A percentile compares a stretch with the other conserved stretches of the same genome.
Evolutionary conservation across 53 echinoderm and acorn worm genomes (phyloP).

Genomic region (Luidia sarsii): DNA sequence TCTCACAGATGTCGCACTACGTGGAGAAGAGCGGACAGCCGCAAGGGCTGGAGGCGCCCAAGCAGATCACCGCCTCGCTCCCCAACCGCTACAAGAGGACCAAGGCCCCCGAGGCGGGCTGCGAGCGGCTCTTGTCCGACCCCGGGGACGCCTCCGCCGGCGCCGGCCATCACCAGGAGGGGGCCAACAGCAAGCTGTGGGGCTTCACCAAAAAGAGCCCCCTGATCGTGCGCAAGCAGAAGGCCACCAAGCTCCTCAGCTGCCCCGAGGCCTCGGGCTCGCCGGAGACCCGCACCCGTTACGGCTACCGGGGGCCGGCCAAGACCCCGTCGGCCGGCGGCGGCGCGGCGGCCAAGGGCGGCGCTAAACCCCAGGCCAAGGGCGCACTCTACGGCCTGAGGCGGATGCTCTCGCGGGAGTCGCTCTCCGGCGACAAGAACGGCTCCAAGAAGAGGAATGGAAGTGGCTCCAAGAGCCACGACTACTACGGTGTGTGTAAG

Average conservation of each 20-base stretch:
- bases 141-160: neutral
- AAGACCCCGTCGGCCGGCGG: neutral
- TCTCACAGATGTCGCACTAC: slow-evolving; percentile 43
- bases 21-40: neutral
- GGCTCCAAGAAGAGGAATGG: slow-evolving; percentile 35
- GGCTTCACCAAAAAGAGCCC: slow-evolving; percentile 50
- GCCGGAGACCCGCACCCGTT: neutral
- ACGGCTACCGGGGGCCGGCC: slow-evolving; percentile 13
- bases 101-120: slow-evolving; percentile 12
- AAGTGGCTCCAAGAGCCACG: slow-evolving; percentile 3
- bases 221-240: slow-evolving; percentile 12
- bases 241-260: slow-evolving; percentile 19
- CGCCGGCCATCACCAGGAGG: neutral
- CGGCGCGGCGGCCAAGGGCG: neutral
- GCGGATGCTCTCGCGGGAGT: slow-evolving; percentile 76
- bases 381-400: slow-evolving; percentile 63
- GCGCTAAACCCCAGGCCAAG: slow-evolving; percentile 17
- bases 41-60: neutral
- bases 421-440: slow-evolving; percentile 6
- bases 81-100: slow-evolving; percentile 43
- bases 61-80: slow-evolving; percentile 9
- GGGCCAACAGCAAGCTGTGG: slow-evolving; percentile 33
- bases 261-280: neutral
- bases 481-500: slow-evolving; percentile 59
- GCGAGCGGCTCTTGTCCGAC: neutral